Evolutionary conservation across 1,140 invertebrate species (phyloP), one percentile per base, ranked within the genome.

Genomic region (Leptinotarsa undecemlineata): DNA sequence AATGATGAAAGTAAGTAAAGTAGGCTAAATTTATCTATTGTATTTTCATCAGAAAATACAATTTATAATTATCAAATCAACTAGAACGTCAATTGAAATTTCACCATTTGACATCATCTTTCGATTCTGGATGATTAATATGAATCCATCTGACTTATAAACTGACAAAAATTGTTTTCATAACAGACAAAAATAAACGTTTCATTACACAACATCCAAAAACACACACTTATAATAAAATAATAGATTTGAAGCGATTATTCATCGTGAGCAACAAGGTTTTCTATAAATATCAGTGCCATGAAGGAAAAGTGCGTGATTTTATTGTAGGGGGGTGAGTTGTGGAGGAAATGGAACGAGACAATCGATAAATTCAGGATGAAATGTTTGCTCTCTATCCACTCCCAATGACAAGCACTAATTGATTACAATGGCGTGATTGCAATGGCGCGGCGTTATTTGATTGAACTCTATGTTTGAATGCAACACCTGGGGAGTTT

Each of bases 381-480:
- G 15, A 66, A 66, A 66, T 66, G 21, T 66, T 66, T 66, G 20
- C 21, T 66, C 15, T 66, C 6, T 66, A 66, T 6, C 21, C 21
- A 23, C 21, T 66, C 63, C n/a, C 14, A 66, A 15, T 66, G 63
- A 66, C 63, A 66, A 14, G 20, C 63, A n/a, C 20, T 33, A 66
- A 66, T 66, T 66, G 63, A 57, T 57, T 33, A 33, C 6, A 33
- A 33, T 33, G 26, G 26, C 6, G 26, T 33, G 26, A 33, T 33
- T 57, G n/a, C 51, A 57, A 15, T 57, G n/a, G 51, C 8, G 33
- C 33, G 33, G 33, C 33, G 33, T 42, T 42, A 42, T 42, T 42
- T 42, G 33, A 42, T 11, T 42, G 33, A 42, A 42, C 26, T 33
- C 26, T 33, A 8, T 33, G 33, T 42, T 11, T 42, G 33, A 42